Evolutionary conservation across 2,113 vertebrate genomes (phyloP), one percentile per base, ranked within the genome.

Genomic region (Philantomba maxwellii): DNA sequence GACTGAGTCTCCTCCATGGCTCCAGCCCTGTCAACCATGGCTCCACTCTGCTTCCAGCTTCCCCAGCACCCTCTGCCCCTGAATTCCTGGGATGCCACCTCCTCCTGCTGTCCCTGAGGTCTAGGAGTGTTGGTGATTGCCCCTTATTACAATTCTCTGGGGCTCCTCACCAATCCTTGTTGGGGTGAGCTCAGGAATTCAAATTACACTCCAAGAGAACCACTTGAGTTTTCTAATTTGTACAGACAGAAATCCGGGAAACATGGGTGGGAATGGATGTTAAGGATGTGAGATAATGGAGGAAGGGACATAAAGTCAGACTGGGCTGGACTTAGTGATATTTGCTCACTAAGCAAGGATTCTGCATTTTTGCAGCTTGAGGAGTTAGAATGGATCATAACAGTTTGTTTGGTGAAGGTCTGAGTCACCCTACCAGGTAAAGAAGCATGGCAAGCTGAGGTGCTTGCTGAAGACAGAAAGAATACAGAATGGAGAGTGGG

Each of bases 121-220:
- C 13, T 16, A 12, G 23, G 14, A 26, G 10, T 6, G 9, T 47
- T 4, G 16, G 25, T 47, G 53, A 53, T 28, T 30, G n/a, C 53
- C 70, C 84, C 30, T 36, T n/a, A 1, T 7, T 62, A 49, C 15
- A 62, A 4, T 30, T 73, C 13, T 21, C 55, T 1, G 51, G 28
- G 47, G 16, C 9, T 1, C 10, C 26, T 33, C 45, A 28, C 25
- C 45, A 16, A 5, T 4, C 30, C 23, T 17, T 25, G 0, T 45
- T 70, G 78, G 84, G 51, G 11, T 45, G 21, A 90, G 30, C n/a
- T 84, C 21, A 28, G 53, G 55, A 28, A 51, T 84, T n/a, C 47
- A 28, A 60, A 77, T 84, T 83, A 83, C 16, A 77, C 14, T n/a
- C 28, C 55, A n/a, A 84, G 55, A 62, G 78, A 89, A 94, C n/a